A percentile compares a stretch with the other conserved stretches of the same genome.
phyloP scores from a whole-genome alignment of 1,140 invertebrate species.

The Danaus plexippus region DNA sequence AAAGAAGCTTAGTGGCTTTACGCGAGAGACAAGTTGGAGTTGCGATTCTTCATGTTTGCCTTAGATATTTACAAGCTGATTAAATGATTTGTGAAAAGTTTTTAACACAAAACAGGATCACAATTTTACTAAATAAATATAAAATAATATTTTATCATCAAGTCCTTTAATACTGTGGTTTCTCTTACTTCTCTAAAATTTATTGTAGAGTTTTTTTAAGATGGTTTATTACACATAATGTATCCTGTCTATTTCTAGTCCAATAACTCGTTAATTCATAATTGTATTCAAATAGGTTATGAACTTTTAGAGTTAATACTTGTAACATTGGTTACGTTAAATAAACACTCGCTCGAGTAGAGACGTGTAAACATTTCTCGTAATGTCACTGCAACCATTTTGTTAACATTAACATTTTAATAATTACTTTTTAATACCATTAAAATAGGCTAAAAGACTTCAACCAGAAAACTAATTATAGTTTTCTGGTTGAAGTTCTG shows the following conservation, averaged over 20 bases:
- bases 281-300: too few relatives aligned
- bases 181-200: background rate
- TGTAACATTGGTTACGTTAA: too few relatives aligned
- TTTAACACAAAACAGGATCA: background rate
- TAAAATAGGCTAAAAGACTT: too few relatives aligned
- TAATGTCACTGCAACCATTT: too few relatives aligned
- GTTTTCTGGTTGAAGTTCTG: too few relatives aligned
- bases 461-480: too few relatives aligned
- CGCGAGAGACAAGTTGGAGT: conserved; percentile 47
- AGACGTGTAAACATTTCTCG: too few relatives aligned
- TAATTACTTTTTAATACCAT: too few relatives aligned
- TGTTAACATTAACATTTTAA: too few relatives aligned
- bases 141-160: conserved; percentile 1
- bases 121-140: background rate
- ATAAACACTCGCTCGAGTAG: too few relatives aligned
- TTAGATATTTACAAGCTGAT: conserved; percentile 52
- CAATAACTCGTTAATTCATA: too few relatives aligned
- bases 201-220: background rate
- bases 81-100: conserved; percentile 28
- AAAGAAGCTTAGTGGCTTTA: conserved; percentile 49
- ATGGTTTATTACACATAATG: background rate
- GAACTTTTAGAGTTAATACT: too few relatives aligned
- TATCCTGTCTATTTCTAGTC: background rate
- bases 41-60: conserved; percentile 43
- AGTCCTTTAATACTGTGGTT: background rate